Conservation (phyloP, 2,888 invertebrate genomes). For the Sacculina carcini region DNA sequence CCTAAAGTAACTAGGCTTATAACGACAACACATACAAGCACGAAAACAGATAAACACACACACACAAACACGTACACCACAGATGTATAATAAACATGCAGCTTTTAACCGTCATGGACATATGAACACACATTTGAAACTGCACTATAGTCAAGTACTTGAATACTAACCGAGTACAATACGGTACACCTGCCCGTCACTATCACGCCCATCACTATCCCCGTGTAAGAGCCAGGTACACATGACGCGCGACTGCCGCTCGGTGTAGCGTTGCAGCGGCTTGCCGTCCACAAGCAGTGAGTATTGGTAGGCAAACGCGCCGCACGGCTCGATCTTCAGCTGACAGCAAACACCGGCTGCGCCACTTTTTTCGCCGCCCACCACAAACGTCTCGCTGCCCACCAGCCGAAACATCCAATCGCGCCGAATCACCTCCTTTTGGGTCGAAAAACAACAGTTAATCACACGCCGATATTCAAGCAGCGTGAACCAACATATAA, state of each 20-base stretch:
- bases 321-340: slow-evolving; percentile 30
- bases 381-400: slow-evolving; percentile 47
- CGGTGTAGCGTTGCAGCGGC: slow-evolving; percentile 46
- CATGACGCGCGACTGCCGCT: slow-evolving; percentile 44
- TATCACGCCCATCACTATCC: too few relatives aligned
- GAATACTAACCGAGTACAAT: slow-evolving; percentile 39
- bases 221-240: slow-evolving; percentile 39
- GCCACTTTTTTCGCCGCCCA: slow-evolving; percentile 30
- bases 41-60: too few relatives aligned
- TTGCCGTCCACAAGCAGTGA: slow-evolving; percentile 55
- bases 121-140: neutral
- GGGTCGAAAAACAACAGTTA: neutral
- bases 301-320: slow-evolving; percentile 53
- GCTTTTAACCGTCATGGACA: neutral
- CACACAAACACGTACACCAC: too few relatives aligned
- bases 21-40: too few relatives aligned
- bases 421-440: slow-evolving; percentile 37
- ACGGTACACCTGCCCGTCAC: slow-evolving; percentile 18
- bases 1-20: too few relatives aligned
- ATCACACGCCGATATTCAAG: neutral
- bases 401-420: slow-evolving; percentile 86
- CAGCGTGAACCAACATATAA: neutral
- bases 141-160: neutral
- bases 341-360: slow-evolving; percentile 23
- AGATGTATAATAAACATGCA: too few relatives aligned